Base-by-base conservation (phyloP, 2,888 invertebrate genomes). In the Morpho helenor region DNA sequence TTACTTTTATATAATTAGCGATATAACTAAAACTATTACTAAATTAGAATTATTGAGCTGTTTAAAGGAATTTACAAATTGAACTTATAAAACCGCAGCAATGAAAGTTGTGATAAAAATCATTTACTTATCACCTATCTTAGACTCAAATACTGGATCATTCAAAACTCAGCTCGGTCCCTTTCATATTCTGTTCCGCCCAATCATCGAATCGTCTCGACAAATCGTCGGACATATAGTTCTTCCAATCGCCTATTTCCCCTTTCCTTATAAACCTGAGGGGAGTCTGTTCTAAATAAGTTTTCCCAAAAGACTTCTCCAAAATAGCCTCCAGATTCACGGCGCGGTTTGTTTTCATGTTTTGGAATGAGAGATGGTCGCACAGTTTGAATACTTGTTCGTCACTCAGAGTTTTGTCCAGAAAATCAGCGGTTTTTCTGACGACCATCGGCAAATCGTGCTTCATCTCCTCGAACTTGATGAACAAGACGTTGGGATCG, bases 401-500 rank as follows among this genome's bases (percentile, higher is more conserved):
- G 0, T 95, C 94, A 0, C 92, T 92, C 10, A 96, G 79, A 8
- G 82, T 76, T 74, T 95, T 95, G 7, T 92, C 92, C 16, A 97
- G 83, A 76, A 97, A 97, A 3, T 87, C 73, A 0, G 96, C 95
- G 23, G 97, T 94, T 73, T 92, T 92, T 40, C 91, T 81, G 7
- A 97, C 92, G 0, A 93, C 93, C 0, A 90, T 90, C 0, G 92
- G 87, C 22, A 96, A 91, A 77, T 98, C 94, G 55, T 87, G 91
- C 71, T 95, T 95, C 93, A 97, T 94, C 60, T 96, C 95, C 84
- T 97, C 97, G 73, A 96, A 97, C 68, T 94, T 95, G 50, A 97
- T 85, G 76, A 96, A 95, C 7, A 96, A 86, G 2, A 97, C 83
- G 72, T 96, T 96, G 0, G 93, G 87, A 54, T 95, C 94, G 67